Evolutionary conservation across 2,113 vertebrate genomes (phyloP).

Genomic region (Coptodon bakossiorum): DNA sequence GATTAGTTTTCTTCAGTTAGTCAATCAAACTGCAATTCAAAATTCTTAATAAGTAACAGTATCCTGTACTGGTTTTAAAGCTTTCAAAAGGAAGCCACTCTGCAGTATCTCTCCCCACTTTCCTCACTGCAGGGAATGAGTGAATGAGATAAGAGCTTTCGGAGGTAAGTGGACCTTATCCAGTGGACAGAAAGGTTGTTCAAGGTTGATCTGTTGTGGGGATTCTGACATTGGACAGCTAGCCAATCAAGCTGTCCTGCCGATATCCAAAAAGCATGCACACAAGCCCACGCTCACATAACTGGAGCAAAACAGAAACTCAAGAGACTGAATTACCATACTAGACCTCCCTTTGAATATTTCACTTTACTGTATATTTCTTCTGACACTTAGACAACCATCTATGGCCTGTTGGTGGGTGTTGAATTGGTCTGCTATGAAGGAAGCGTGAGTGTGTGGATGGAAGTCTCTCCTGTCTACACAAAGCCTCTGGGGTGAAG

Average conservation of each 20-base stretch:
- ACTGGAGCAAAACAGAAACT: slow-evolving; percentile 1
- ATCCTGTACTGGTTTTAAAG: background rate
- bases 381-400: slow-evolving; percentile 36
- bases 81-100: background rate
- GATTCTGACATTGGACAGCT: slow-evolving; percentile 40
- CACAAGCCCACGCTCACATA: background rate
- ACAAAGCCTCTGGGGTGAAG: slow-evolving; percentile 14
- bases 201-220: slow-evolving; percentile 50
- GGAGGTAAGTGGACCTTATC: slow-evolving; percentile 50
- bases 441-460: background rate
- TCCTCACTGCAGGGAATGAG: slow-evolving; percentile 2
- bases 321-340: slow-evolving; percentile 43
- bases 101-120: background rate
- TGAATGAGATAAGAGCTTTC: slow-evolving; percentile 38
- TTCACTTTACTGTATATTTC: slow-evolving; percentile 23
- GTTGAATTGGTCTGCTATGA: background rate
- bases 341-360: slow-evolving; percentile 37
- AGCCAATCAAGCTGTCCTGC: slow-evolving; percentile 50
- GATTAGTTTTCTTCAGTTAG: background rate
- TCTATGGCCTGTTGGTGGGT: slow-evolving; percentile 21
- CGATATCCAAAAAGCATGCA: background rate
- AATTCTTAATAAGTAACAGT: background rate
- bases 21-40: background rate
- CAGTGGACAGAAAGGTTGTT: slow-evolving; percentile 51
- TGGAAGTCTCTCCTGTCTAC: slow-evolving; percentile 12